Percentiles rank a stretch among this genome's conserved stretches.
Evolutionary conservation across 2,113 vertebrate species (phyloP).

Genomic region (Pseudois nayaur): DNA sequence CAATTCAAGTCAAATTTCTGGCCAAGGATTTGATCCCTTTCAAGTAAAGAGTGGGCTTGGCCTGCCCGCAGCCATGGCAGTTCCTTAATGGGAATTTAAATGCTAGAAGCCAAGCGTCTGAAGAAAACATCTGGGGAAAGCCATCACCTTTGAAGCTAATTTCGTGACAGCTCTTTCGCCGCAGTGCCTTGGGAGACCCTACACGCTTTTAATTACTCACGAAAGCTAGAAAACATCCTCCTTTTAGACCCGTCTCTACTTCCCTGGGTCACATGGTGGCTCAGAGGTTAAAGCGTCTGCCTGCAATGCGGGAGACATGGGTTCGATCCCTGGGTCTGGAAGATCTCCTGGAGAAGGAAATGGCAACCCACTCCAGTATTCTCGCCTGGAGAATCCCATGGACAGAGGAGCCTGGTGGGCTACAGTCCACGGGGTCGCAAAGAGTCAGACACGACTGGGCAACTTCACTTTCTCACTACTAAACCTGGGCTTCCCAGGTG

Average conservation of each 20-base stretch:
- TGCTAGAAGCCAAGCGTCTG: not conserved
- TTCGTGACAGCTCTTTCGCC: not conserved
- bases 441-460: too few relatives aligned
- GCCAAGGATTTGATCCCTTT: not conserved
- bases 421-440: too few relatives aligned
- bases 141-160: not conserved
- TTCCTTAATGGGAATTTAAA: not conserved
- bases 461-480: too few relatives aligned
- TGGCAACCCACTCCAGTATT: too few relatives aligned
- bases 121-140: not conserved
- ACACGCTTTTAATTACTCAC: not conserved
- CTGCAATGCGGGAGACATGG: too few relatives aligned
- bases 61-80: not conserved
- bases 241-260: not conserved
- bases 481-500: not conserved
- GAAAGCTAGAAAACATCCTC: not conserved
- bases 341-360: too few relatives aligned
- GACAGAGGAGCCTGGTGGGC: too few relatives aligned
- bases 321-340: too few relatives aligned
- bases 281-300: too few relatives aligned
- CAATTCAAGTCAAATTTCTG: constrained; percentile 30
- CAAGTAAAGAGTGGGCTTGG: not conserved
- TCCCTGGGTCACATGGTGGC: too few relatives aligned
- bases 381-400: too few relatives aligned
- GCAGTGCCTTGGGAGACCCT: not conserved